Conservation (phyloP, 1,140 invertebrate genomes). For the Cepaea nemoralis region DNA sequence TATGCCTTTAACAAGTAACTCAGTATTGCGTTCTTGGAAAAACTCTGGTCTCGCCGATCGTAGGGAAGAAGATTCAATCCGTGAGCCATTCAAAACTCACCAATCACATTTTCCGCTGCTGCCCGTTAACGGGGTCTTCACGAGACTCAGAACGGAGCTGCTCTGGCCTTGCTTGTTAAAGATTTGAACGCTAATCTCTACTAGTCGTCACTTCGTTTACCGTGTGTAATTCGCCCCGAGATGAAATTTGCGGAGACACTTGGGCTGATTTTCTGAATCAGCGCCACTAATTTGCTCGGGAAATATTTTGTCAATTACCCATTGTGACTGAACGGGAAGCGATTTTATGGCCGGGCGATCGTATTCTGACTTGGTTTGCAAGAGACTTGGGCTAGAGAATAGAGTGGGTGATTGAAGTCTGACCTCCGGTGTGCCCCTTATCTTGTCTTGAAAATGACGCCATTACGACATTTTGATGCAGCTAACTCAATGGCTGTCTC, state of each 20-base stretch:
- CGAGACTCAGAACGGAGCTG: conserved; percentile 11
- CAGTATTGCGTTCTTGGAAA: conserved; percentile 24
- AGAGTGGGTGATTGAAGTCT: conserved; percentile 32
- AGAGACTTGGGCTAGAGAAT: conserved; percentile 20
- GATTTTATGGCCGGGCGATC: conserved; percentile 39
- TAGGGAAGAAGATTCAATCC: conserved; percentile 41
- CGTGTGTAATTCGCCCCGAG: conserved; percentile 37
- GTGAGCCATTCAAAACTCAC: conserved; percentile 35
- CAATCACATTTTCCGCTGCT: conserved; percentile 31
- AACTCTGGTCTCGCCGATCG: background rate
- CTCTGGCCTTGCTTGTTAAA: conserved; percentile 32
- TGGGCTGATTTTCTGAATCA: conserved; percentile 35
- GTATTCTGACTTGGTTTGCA: conserved; percentile 31
- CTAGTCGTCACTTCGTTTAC: conserved; percentile 38
- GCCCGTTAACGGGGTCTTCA: conserved; percentile 17
- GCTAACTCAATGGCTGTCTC: background rate
- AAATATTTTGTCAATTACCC: conserved; percentile 45
- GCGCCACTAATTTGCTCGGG: conserved; percentile 38
- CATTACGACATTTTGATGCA: conserved; percentile 3
- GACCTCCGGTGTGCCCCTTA: conserved; percentile 8
- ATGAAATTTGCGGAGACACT: conserved; percentile 42
- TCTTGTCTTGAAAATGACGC: conserved; percentile 25
- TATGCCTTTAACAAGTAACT: conserved; percentile 33
- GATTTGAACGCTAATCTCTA: conserved; percentile 41
- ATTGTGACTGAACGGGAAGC: conserved; percentile 33